Percentiles rank a stretch among this genome's conserved stretches.
Evolutionary conservation across 2,113 vertebrate genomes (phyloP).

Genomic region (Hydrochoerus hydrochaeris): DNA sequence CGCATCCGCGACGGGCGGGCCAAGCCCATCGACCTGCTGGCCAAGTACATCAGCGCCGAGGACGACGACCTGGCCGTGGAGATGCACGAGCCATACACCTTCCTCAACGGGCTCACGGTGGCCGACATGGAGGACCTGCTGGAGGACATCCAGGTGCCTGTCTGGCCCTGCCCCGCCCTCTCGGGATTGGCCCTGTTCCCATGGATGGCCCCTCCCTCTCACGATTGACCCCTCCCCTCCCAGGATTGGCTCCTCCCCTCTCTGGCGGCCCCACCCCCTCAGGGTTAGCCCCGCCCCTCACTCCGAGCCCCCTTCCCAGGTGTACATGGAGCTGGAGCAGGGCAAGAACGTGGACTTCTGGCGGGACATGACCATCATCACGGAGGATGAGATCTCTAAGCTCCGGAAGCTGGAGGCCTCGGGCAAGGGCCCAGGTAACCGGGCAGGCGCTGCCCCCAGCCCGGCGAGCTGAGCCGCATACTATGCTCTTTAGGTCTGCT

Average conservation of each 20-base stretch:
- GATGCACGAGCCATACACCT: slow-evolving; percentile 98
- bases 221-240: slow-evolving; percentile 80
- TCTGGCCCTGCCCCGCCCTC: rapidly evolving
- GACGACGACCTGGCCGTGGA: slow-evolving; percentile 97
- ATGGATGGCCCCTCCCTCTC: neutral
- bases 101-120: slow-evolving; percentile 95
- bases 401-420: slow-evolving; percentile 96
- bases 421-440: slow-evolving; percentile 95
- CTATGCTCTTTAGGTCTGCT: neutral
- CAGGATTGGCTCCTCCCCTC: slow-evolving; percentile 82
- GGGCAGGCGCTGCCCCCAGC: neutral
- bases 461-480: no score
- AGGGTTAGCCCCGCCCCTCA: slow-evolving; percentile 80
- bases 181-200: slow-evolving; percentile 84
- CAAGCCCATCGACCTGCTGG: slow-evolving; percentile 97
- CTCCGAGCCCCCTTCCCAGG: slow-evolving; percentile 81
- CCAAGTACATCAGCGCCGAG: slow-evolving; percentile 98
- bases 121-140: slow-evolving; percentile 98
- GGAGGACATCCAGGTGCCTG: slow-evolving; percentile 96
- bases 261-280: neutral
- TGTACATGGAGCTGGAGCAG: slow-evolving; percentile 99
- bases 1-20: slow-evolving; percentile 96
- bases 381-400: slow-evolving; percentile 97
- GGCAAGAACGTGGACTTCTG: slow-evolving; percentile 98
- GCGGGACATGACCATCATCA: slow-evolving; percentile 99